phyloP scores from a whole-genome alignment of 2,113 vertebrate genomes.

The Emberiza fucata region DNA sequence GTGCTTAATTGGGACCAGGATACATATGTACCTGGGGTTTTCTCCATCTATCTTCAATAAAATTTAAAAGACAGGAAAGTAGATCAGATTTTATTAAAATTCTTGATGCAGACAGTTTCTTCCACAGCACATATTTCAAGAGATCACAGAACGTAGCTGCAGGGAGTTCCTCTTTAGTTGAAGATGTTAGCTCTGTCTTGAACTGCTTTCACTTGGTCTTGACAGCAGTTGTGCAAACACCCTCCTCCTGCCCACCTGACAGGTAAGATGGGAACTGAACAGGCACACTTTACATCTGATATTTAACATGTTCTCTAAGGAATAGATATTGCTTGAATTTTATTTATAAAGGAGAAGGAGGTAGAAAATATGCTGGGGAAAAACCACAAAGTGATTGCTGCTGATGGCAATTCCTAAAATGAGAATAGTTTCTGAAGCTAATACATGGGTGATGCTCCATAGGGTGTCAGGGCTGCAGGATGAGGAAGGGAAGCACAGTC shows the following conservation, averaged over 20 bases:
- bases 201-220: background rate
- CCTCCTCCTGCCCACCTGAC: background rate
- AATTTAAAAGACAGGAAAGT: background rate
- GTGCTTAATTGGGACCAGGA: background rate
- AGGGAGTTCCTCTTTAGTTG: background rate
- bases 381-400: background rate
- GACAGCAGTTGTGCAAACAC: background rate
- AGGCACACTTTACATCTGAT: background rate
- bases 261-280: background rate
- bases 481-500: constrained; percentile 58
- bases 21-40: background rate
- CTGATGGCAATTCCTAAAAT: background rate
- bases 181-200: background rate
- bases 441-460: constrained; percentile 57
- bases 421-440: constrained; percentile 72
- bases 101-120: background rate
- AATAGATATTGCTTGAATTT: background rate
- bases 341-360: background rate
- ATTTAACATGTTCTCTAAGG: background rate
- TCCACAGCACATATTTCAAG: background rate
- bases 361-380: background rate
- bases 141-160: background rate
- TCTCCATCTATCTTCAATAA: background rate
- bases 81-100: background rate
- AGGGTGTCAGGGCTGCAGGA: constrained; percentile 77